phyloP scores from a whole-genome alignment of 2,888 invertebrate genomes.

The Steromphala cineraria region DNA sequence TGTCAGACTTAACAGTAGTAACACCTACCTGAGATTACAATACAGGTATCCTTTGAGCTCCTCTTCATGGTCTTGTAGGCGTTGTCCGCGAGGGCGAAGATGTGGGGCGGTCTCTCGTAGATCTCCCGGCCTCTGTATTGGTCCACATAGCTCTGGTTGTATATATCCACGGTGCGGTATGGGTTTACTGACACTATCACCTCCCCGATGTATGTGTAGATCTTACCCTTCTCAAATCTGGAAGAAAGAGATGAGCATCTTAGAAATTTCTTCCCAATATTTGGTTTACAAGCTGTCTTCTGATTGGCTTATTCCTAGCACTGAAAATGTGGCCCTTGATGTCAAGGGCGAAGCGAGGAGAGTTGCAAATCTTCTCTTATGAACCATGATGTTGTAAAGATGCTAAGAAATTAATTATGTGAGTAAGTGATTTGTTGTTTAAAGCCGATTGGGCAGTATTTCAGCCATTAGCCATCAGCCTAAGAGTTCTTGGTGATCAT shows the following conservation, averaged over 20 bases:
- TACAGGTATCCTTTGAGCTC: slow-evolving; percentile 93
- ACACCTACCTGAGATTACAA: slow-evolving; percentile 84
- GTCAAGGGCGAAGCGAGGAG: no score
- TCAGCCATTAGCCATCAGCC: no score
- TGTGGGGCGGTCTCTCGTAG: slow-evolving; percentile 97
- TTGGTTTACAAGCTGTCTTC: no score
- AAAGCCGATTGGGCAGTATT: no score
- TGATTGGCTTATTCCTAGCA: no score
- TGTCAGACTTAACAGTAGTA: background rate
- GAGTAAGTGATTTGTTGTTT: no score
- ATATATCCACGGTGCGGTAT: slow-evolving; percentile 93
- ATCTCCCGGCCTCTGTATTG: slow-evolving; percentile 96
- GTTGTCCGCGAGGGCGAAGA: slow-evolving; percentile 97
- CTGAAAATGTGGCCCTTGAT: no score
- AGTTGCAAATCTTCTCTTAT: no score
- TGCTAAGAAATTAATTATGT: no score
- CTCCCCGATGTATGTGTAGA: slow-evolving; percentile 99
- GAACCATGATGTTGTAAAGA: no score
- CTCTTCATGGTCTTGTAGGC: slow-evolving; percentile 96
- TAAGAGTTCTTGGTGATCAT: no score
- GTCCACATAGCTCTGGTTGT: slow-evolving; percentile 88
- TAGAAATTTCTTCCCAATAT: background rate
- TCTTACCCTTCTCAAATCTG: slow-evolving; percentile 78
- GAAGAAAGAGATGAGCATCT: slow-evolving; percentile 25
- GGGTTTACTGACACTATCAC: slow-evolving; percentile 94